These are phyloP conservation scores for Sus cebifrons DNA, from an alignment of 2,797 vertebrate genomes.

Conservation along the genomic window DNA sequence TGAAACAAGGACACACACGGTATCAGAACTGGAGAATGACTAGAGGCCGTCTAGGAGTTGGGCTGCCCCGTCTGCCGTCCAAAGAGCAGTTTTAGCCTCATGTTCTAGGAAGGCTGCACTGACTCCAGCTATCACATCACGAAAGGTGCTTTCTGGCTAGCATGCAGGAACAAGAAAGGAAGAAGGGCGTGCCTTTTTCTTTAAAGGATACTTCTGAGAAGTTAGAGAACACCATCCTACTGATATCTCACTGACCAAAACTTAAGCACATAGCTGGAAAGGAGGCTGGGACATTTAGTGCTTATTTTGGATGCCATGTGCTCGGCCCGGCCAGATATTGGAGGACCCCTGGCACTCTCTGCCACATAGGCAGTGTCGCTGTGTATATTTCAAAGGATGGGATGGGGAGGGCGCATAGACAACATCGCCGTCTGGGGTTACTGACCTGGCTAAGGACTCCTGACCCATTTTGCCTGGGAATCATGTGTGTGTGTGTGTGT, in stretches of 20 bases:
- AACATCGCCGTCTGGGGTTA: neutral
- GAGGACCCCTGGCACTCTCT: neutral
- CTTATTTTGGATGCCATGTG: constrained; percentile 39
- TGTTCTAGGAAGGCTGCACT: neutral
- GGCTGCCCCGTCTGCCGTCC: neutral
- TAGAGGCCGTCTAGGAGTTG: neutral
- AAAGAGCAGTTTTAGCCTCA: neutral
- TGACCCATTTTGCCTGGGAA: constrained; percentile 54
- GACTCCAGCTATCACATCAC: neutral
- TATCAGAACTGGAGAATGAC: neutral
- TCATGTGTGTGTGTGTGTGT: neutral
- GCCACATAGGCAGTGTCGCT: neutral
- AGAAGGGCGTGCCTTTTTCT: neutral
- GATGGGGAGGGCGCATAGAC: neutral
- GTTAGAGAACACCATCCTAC: neutral
- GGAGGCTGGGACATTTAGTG: constrained; percentile 33
- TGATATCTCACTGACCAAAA: constrained; percentile 39
- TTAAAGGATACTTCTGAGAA: constrained; percentile 55
- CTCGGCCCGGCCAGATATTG: neutral
- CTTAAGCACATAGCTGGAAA: constrained; percentile 47
- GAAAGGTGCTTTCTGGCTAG: neutral
- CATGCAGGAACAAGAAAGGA: constrained; percentile 42
- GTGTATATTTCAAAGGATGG: neutral
- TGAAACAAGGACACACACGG: neutral
- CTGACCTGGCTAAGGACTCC: constrained; percentile 41